Evolutionary conservation across 2,888 invertebrate genomes (phyloP), one percentile per base, ranked within the genome.

Genomic region (Drosophila monieri): DNA sequence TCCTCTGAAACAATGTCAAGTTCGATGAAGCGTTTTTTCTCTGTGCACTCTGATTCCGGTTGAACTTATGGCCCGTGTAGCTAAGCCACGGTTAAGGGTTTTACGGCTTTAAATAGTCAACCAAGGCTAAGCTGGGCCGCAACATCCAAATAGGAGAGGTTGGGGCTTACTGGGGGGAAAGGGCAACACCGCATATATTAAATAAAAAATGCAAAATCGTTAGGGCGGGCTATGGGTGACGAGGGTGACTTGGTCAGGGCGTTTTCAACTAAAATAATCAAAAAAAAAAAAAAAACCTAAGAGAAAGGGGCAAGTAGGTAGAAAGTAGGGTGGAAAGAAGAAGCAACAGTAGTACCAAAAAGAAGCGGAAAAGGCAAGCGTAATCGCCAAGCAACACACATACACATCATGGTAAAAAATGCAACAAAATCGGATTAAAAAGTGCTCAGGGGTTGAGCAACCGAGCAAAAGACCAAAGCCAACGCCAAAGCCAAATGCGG

Each of bases 361-460:
- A 53, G 43, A 35, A 62, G 51, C 53, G 47, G 58, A 51, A 64
- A 52, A 58, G 68, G 57, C 73, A 69, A 76, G 68, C 72, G 71
- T 76, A 84, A 88, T 85, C 88, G 77, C 72, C 77, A 70, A 52
- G 70, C 53, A 59, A 67, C 66, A 73, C 60, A 73, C 49, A 54
- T 58, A 59, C 54, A 69, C 57, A 75, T 57, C 72, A 67, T 79
- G 68, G 80, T 57, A 69, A 71, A 83, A 81, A 85, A 77, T 73
- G 77, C 80, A 77, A 68, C 77, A 66, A 79, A 84, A 84, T 84
- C 85, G 83, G 83, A 88, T 84, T 84, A 87, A 85, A 67, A 76
- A 77, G 79, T 76, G 88, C 83, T 87, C 77, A 78, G 64, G 80
- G 73, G 77, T 66, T 83, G 83, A 71, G 69, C 74, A 64, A 64